phyloP scores from a whole-genome alignment of 2,113 vertebrate species.

The Arothron firmamentum region DNA sequence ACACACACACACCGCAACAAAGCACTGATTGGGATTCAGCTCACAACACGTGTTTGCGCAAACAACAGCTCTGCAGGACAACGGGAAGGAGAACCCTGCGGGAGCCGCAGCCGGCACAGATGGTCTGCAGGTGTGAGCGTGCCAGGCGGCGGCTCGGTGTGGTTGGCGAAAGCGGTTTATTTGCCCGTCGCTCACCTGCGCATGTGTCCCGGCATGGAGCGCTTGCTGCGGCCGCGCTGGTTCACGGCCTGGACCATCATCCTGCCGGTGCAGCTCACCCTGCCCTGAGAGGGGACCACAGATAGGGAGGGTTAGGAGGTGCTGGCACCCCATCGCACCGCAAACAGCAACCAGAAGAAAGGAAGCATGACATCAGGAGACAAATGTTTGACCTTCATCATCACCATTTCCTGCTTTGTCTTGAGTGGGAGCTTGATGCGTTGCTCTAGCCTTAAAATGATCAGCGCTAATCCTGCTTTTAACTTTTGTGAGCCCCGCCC shows the following conservation, averaged over 20 bases:
- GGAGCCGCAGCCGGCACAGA: conserved; percentile 6
- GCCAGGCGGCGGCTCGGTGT: too few relatives aligned
- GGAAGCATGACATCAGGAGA: conserved; percentile 27
- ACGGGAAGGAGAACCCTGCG: not conserved
- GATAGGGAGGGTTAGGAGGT: conserved; percentile 12
- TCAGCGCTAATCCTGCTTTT: too few relatives aligned
- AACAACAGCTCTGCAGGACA: conserved; percentile 5
- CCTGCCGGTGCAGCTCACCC: conserved; percentile 90
- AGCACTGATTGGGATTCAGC: conserved; percentile 14
- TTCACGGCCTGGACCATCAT: conserved; percentile 98
- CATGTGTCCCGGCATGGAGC: conserved; percentile 83
- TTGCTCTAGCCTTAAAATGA: too few relatives aligned
- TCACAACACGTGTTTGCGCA: conserved; percentile 23
- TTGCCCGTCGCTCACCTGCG: conserved; percentile 83
- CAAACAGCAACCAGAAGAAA: conserved; percentile 4
- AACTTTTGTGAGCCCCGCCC: too few relatives aligned
- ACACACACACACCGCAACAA: conserved; percentile 10
- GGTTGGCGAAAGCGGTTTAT: not conserved
- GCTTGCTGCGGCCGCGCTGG: conserved; percentile 90
- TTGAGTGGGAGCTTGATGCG: too few relatives aligned
- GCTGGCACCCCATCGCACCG: conserved; percentile 12
- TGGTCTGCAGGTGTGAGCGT: conserved; percentile 6
- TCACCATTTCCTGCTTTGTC: too few relatives aligned
- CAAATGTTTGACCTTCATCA: conserved; percentile 41
- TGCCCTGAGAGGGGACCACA: conserved; percentile 74